phyloP scores from a whole-genome alignment of 2,797 vertebrate genomes.

The Acestrorhynchus altus region DNA sequence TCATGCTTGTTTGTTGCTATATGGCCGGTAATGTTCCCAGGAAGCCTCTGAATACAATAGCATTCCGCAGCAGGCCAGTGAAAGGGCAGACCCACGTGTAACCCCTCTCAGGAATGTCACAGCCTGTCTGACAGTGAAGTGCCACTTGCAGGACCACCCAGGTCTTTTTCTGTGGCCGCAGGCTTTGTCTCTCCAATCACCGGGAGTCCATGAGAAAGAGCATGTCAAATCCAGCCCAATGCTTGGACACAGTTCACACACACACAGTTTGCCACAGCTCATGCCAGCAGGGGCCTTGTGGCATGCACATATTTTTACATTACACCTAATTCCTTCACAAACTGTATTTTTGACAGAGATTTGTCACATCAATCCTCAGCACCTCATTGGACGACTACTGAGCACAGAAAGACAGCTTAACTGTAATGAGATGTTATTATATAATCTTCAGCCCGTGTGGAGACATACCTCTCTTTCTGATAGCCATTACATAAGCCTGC shows the following conservation, averaged over 20 bases:
- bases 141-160: slow-evolving; percentile 63
- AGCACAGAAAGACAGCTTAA: not conserved
- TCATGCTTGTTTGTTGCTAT: slow-evolving; percentile 3
- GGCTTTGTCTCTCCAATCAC: slow-evolving; percentile 31
- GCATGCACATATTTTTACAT: not conserved
- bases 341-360: slow-evolving; percentile 27
- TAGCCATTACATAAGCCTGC: slow-evolving; percentile 42
- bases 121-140: slow-evolving; percentile 59
- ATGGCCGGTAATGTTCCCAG: slow-evolving; percentile 40
- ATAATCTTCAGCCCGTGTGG: slow-evolving; percentile 35
- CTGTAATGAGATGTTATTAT: slow-evolving; percentile 46
- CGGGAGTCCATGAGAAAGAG: slow-evolving; percentile 32
- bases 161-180: slow-evolving; percentile 43
- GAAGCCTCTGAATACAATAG: slow-evolving; percentile 63
- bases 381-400: slow-evolving; percentile 38
- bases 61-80: slow-evolving; percentile 65
- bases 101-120: slow-evolving; percentile 76
- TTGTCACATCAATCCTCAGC: slow-evolving; percentile 26
- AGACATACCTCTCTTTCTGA: slow-evolving; percentile 37
- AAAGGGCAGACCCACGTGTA: slow-evolving; percentile 66
- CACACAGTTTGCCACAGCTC: slow-evolving; percentile 29
- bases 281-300: slow-evolving; percentile 23
- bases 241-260: slow-evolving; percentile 42
- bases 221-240: slow-evolving; percentile 43
- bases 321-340: slow-evolving; percentile 7